phyloP scores from a whole-genome alignment of 2,888 invertebrate species.

The Biston stratarius region DNA sequence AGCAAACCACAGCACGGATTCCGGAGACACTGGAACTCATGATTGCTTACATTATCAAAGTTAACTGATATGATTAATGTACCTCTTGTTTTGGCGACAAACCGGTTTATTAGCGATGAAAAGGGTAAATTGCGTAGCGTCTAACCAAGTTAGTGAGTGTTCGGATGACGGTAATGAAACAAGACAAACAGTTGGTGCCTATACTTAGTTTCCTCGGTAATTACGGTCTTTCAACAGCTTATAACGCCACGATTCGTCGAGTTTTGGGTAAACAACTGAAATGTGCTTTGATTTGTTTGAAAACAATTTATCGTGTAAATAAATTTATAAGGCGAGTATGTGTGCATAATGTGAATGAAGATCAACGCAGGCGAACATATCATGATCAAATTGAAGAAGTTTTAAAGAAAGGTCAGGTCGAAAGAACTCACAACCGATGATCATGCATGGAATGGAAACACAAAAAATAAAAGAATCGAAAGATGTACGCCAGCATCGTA shows the following conservation, averaged over 20 bases:
- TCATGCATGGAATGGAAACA: no score
- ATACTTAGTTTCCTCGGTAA: slow-evolving; percentile 26
- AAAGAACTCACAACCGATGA: no score
- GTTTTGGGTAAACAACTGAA: slow-evolving; percentile 9
- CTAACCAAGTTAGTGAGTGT: slow-evolving; percentile 39
- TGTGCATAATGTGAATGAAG: no score
- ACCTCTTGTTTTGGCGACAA: slow-evolving; percentile 47
- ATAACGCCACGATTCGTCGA: slow-evolving; percentile 6
- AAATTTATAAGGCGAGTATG: background rate
- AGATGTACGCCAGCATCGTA: no score
- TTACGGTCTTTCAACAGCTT: slow-evolving; percentile 21
- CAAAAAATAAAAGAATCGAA: no score
- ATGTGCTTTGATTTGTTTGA: background rate
- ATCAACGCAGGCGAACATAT: no score
- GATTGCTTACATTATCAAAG: slow-evolving; percentile 76
- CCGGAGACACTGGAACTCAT: slow-evolving; percentile 68
- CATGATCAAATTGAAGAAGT: no score
- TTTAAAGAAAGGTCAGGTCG: no score
- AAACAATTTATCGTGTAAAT: background rate
- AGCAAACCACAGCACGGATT: slow-evolving; percentile 64
- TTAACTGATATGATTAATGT: slow-evolving; percentile 53
- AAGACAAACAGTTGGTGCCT: slow-evolving; percentile 36
- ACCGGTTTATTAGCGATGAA: slow-evolving; percentile 47
- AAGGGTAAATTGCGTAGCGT: slow-evolving; percentile 46
- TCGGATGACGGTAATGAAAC: slow-evolving; percentile 42